phyloP scores from a whole-genome alignment of 2,797 vertebrate species.

The Phalloptychus januarius region DNA sequence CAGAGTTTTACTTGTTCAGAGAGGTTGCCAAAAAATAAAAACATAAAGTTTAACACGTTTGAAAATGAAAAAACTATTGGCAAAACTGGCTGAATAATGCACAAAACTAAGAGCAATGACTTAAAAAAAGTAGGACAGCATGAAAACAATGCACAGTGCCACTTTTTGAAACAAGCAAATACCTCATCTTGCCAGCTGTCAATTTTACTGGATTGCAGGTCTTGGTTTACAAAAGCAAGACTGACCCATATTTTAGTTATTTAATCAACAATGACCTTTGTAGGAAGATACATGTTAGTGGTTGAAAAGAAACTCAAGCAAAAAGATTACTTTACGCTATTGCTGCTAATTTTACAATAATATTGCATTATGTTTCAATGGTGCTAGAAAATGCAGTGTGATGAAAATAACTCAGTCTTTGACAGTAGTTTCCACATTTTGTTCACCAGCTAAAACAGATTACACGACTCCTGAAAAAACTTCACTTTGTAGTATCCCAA shows the following conservation, averaged over 20 bases:
- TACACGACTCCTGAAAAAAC: background rate
- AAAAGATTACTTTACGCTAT: background rate
- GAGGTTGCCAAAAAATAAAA: background rate
- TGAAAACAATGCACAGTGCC: no score
- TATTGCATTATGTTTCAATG: background rate
- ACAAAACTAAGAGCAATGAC: background rate
- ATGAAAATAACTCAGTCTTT: background rate
- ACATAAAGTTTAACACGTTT: background rate
- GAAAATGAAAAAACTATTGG: background rate
- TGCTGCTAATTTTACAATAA: background rate
- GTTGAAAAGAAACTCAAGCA: background rate
- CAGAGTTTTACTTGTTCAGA: background rate
- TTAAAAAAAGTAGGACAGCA: no score
- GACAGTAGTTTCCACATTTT: background rate
- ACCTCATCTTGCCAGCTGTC: background rate
- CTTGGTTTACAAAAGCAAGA: background rate
- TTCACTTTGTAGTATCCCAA: background rate
- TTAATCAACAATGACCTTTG: background rate
- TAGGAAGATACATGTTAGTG: background rate
- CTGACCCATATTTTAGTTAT: background rate
- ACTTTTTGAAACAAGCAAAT: background rate
- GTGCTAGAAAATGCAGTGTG: background rate
- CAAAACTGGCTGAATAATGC: background rate
- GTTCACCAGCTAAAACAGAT: background rate
- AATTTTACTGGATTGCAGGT: background rate